phyloP scores from a whole-genome alignment of 2,113 vertebrate species.

The Opisthocomus hoazin region DNA sequence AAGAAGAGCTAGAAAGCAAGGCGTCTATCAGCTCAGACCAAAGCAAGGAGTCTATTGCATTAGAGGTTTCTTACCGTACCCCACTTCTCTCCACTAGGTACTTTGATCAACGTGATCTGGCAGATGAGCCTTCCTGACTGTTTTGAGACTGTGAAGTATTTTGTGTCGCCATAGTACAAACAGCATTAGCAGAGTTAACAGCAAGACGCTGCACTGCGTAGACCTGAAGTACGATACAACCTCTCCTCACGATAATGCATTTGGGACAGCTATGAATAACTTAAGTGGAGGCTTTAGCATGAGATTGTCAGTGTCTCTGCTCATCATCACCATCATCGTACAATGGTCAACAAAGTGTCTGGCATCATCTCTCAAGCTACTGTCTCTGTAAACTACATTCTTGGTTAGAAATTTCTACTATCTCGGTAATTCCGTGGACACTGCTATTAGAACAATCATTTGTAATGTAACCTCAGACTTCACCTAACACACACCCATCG shows the following conservation, averaged over 20 bases:
- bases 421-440: not conserved
- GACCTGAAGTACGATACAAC: not conserved
- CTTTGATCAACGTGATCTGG: conserved; percentile 93
- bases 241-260: not conserved
- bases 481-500: not conserved
- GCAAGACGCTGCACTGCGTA: not conserved
- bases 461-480: too few relatives aligned
- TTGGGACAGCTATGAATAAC: not conserved
- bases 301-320: not conserved
- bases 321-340: not conserved
- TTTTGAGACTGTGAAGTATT: not conserved
- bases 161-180: not conserved
- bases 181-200: not conserved
- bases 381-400: not conserved
- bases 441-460: not conserved
- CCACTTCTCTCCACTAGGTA: conserved; percentile 75
- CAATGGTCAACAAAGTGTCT: not conserved
- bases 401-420: not conserved
- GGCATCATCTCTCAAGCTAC: not conserved
- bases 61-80: not conserved
- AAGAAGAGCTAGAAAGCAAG: not conserved
- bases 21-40: not conserved
- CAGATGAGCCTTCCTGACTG: conserved; percentile 77
- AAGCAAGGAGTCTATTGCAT: not conserved
- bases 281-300: not conserved